Conservation (phyloP, 2,797 vertebrate species). For the Galagoides demidoff region DNA sequence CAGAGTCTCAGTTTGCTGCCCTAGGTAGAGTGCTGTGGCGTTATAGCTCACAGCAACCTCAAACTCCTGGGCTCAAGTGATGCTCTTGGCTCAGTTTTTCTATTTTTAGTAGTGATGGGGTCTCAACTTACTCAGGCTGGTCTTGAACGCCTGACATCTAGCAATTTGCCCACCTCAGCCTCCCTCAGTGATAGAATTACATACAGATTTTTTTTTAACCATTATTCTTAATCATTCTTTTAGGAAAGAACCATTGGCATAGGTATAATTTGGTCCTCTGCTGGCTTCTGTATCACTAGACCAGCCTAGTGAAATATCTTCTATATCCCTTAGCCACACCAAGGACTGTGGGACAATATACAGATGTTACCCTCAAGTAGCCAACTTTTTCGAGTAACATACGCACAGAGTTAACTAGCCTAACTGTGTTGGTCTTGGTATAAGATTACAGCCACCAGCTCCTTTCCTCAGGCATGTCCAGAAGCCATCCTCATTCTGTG, state of each 20-base stretch:
- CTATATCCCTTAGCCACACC: conserved; percentile 2
- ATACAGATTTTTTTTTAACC: not conserved
- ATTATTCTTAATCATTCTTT: not conserved
- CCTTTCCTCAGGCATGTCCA: not conserved
- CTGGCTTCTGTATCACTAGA: not conserved
- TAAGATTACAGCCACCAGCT: not conserved
- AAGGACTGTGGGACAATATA: not conserved
- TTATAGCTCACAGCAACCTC: no score
- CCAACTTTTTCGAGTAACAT: conserved; percentile 5
- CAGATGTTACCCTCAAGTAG: not conserved
- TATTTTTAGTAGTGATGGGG: no score
- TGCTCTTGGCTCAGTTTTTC: no score
- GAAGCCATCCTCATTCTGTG: conserved; percentile 18
- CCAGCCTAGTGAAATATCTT: not conserved
- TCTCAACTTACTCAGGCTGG: no score
- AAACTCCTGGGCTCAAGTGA: no score
- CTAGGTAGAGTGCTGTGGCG: no score
- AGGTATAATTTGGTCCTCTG: not conserved
- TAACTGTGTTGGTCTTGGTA: not conserved
- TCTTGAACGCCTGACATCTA: no score
- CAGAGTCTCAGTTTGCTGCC: no score
- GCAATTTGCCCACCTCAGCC: no score
- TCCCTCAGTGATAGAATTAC: no score
- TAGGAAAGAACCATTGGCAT: not conserved
- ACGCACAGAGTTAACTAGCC: not conserved